Evolutionary conservation across 2,113 vertebrate genomes (phyloP), one percentile per base, ranked within the genome.

Genomic region (Paramormyrops kingsleyae): DNA sequence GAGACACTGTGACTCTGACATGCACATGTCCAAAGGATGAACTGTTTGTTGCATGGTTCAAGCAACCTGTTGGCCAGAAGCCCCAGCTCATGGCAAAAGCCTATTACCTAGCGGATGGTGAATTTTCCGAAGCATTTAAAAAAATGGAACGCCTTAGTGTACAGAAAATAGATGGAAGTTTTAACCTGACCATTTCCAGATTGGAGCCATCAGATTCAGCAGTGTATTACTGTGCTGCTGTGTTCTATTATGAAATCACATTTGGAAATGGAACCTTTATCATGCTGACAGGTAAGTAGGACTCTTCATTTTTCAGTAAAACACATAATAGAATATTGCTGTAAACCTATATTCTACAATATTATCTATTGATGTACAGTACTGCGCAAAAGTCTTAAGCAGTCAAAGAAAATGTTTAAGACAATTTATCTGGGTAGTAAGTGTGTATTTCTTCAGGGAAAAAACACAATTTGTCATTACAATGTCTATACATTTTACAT

Each of bases 181-280:
- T 94, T 92, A 12, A 89, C 5, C 88, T 94, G n/a, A n/a, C 2
- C 0, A 90, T 94, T 39, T 56, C 31, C 7, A 0, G 56, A 87
- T 2, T 91, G 86, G 1, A 74, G 24, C 24, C 13, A 4, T 92
- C 3, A 31, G 93, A 94, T 90, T 21, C 91, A 49, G 92, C 52
- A 47, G 0, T 93, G 90, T 94, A 94, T 74, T 83, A 70, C 19
- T 94, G 94, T 88, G 0, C 91, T 21, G 8, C 0, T 89, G 59
- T 89, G n/a, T 49, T 3, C 0, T 8, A 1, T 0, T 50, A 5
- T n/a, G 66, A 8, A 0, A 31, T 92, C 21, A 90, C 0, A 5
- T 89, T 93, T 90, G 1, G 91, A 46, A 88, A 42, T 0, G 89
- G 70, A 89, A 66, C n/a, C 46, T 87, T 91, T 90, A 74, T 93